A percentile compares a stretch with the other conserved stretches of the same genome.
Evolutionary conservation across 37 sponge, comb jelly and placozoan species (phyloP).

Genomic region (Bolinopsis microptera): DNA sequence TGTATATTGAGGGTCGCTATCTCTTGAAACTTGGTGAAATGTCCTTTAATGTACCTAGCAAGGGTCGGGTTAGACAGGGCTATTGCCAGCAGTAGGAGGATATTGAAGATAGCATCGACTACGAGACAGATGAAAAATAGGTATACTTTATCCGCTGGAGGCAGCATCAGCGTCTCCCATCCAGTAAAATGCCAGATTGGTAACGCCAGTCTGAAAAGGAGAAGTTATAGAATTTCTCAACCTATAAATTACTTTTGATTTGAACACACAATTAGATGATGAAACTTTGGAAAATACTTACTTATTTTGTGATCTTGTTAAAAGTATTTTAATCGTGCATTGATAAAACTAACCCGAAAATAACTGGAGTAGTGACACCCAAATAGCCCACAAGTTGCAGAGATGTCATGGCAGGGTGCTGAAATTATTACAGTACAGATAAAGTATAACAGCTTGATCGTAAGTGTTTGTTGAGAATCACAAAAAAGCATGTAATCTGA

Average conservation of each 20-base stretch:
- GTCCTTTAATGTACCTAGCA: background rate
- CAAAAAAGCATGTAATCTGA: too few relatives aligned
- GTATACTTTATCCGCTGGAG: background rate
- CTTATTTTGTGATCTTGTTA: background rate
- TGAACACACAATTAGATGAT: too few relatives aligned
- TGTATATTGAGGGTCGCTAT: background rate
- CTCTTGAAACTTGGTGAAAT: background rate
- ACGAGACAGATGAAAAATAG: background rate
- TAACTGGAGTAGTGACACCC: constrained; percentile 27
- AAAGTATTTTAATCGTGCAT: too few relatives aligned
- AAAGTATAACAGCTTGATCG: background rate
- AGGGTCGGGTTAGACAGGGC: constrained; percentile 55
- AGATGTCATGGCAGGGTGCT: constrained; percentile 62
- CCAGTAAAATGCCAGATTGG: constrained; percentile 65
- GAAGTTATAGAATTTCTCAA: background rate
- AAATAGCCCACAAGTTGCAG: constrained; percentile 27
- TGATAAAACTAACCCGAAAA: constrained; percentile 27
- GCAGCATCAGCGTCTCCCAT: constrained; percentile 44
- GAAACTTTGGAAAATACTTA: too few relatives aligned
- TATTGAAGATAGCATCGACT: constrained; percentile 30
- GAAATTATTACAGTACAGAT: background rate
- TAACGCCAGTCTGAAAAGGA: background rate
- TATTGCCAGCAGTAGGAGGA: constrained; percentile 26
- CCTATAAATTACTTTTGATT: too few relatives aligned
- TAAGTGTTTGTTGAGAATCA: background rate